phyloP scores from a whole-genome alignment of 2,888 invertebrate species.

The Scaptomyza cyrtandrae region DNA sequence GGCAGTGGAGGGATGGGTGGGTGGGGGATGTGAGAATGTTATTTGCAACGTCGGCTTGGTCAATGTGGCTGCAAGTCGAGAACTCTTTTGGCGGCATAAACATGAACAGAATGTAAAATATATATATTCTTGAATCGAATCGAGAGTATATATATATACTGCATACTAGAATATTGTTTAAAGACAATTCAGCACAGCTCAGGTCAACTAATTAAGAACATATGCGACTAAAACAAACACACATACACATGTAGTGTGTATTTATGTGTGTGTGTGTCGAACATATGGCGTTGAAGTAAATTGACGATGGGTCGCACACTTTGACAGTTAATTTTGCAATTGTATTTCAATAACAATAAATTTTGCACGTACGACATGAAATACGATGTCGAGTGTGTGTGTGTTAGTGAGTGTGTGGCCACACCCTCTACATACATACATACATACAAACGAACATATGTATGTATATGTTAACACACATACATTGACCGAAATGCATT shows the following conservation, averaged over 20 bases:
- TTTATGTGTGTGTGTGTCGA: conserved; percentile 10
- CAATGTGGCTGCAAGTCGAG: conserved; percentile 45
- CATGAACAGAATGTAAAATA: conserved; percentile 28
- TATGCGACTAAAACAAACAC: conserved; percentile 25
- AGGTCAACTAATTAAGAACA: conserved; percentile 56
- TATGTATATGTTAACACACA: background rate
- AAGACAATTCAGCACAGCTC: conserved; percentile 35
- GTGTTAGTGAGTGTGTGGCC: conserved; percentile 29
- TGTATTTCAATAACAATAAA: conserved; percentile 84
- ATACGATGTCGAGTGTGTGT: conserved; percentile 54
- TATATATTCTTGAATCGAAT: conserved; percentile 11
- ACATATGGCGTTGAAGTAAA: conserved; percentile 68
- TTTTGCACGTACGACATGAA: conserved; percentile 75
- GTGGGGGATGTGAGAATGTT: conserved; percentile 6
- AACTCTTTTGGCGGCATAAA: conserved; percentile 16
- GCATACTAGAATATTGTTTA: conserved; percentile 33
- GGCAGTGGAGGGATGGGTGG: background rate
- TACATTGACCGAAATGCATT: conserved; percentile 48
- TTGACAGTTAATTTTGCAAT: conserved; percentile 84
- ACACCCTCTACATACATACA: conserved; percentile 34
- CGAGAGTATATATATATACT: background rate
- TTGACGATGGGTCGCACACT: conserved; percentile 75
- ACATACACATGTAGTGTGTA: background rate
- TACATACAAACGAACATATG: background rate
- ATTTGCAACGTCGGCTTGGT: conserved; percentile 42